These are phyloP conservation scores for Cinclus cinclus DNA, from an alignment of 2,113 vertebrate genomes.

Conservation along the genomic window DNA sequence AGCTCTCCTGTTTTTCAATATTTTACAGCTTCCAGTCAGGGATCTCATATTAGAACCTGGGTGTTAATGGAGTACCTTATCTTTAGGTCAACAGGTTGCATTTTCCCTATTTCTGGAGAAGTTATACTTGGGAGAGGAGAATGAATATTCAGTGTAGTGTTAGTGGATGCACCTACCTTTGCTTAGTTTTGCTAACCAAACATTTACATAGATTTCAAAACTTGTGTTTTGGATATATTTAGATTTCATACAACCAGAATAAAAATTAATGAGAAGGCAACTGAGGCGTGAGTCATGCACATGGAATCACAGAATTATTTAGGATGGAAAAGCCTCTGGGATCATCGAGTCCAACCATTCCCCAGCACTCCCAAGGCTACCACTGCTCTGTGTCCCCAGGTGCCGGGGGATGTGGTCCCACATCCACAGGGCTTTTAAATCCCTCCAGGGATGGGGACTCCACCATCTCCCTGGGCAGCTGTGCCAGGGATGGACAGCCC, in stretches of 20 bases:
- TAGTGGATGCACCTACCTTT: background rate
- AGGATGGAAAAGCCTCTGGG: background rate
- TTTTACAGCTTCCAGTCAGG: background rate
- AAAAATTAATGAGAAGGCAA: background rate
- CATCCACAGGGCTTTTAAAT: background rate
- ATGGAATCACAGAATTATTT: background rate
- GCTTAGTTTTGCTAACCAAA: background rate
- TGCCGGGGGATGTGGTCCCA: background rate
- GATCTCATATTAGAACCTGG: accelerated
- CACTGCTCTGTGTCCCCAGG: accelerated
- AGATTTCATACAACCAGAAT: background rate
- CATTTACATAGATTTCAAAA: background rate
- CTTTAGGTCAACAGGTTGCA: background rate
- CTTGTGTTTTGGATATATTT: background rate
- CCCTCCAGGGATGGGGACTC: background rate
- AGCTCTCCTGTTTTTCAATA: background rate
- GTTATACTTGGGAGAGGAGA: background rate
- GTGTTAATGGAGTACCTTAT: background rate
- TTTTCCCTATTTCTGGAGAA: background rate
- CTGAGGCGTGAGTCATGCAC: background rate
- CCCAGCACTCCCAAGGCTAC: background rate
- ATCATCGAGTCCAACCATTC: background rate
- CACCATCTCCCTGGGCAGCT: background rate
- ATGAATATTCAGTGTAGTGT: background rate
- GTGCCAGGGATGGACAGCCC: background rate